These are phyloP conservation scores for Passer montanus DNA, from an alignment of 2,113 vertebrate species.

Conservation along the genomic window DNA sequence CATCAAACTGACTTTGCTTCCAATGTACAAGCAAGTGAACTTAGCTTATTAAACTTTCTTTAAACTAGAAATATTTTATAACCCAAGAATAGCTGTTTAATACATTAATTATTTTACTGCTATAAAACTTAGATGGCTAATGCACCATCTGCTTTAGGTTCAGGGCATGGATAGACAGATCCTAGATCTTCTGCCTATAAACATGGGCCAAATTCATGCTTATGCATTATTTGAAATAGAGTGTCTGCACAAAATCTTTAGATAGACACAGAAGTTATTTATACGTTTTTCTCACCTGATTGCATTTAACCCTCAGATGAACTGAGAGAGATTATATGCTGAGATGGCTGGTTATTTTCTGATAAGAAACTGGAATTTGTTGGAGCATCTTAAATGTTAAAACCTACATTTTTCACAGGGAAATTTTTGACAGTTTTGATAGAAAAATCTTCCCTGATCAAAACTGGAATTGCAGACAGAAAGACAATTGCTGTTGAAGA, in stretches of 20 bases:
- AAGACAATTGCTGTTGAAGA: background rate
- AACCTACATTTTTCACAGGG: background rate
- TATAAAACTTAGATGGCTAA: background rate
- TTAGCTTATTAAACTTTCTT: background rate
- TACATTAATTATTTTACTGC: background rate
- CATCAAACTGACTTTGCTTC: slow-evolving; percentile 19
- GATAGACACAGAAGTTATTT: background rate
- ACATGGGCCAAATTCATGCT: background rate
- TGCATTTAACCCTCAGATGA: background rate
- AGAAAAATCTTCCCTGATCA: background rate
- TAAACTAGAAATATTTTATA: background rate
- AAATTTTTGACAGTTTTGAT: background rate
- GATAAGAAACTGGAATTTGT: background rate
- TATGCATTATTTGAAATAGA: background rate
- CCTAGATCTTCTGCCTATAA: background rate
- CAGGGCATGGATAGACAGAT: background rate
- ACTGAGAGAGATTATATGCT: background rate
- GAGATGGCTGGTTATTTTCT: background rate
- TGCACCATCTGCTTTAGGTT: background rate
- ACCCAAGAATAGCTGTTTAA: background rate
- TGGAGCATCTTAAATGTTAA: background rate
- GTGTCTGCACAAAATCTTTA: background rate
- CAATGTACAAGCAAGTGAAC: background rate
- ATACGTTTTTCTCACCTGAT: background rate
- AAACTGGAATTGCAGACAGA: background rate